Conservation (phyloP, 1,140 invertebrate genomes). For the Temnothorax longispinosus region DNA sequence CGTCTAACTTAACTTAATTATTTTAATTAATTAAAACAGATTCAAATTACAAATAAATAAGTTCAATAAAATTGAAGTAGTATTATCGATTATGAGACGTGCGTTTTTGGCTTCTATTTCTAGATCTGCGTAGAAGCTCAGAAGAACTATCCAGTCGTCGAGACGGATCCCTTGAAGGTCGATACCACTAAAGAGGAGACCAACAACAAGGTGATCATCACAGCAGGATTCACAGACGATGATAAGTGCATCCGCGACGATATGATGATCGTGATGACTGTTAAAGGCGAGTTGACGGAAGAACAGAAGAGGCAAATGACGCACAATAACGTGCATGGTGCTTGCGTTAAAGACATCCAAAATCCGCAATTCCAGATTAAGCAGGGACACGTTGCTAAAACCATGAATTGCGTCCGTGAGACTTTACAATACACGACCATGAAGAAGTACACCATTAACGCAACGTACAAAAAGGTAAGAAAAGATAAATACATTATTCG, state of each 20-base stretch:
- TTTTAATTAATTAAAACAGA: background rate
- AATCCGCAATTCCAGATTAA: slow-evolving; percentile 65
- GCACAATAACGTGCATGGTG: slow-evolving; percentile 42
- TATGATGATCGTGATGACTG: slow-evolving; percentile 61
- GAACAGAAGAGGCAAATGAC: slow-evolving; percentile 73
- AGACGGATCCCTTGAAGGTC: slow-evolving; percentile 56
- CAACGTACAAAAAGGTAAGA: slow-evolving; percentile 72
- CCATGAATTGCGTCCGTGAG: slow-evolving; percentile 72
- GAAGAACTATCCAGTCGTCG: slow-evolving; percentile 72
- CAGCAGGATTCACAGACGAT: slow-evolving; percentile 75
- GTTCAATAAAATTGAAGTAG: background rate
- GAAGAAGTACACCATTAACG: slow-evolving; percentile 71
- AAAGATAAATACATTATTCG: background rate
- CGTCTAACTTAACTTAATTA: background rate
- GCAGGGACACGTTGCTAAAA: slow-evolving; percentile 67
- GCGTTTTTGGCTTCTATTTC: background rate
- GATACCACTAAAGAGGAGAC: slow-evolving; percentile 71
- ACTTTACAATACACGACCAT: slow-evolving; percentile 71
- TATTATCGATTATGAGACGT: background rate
- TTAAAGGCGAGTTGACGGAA: slow-evolving; percentile 72
- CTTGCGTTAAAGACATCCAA: slow-evolving; percentile 68
- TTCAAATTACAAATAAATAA: background rate
- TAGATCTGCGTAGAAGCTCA: slow-evolving; percentile 81
- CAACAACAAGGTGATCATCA: slow-evolving; percentile 75
- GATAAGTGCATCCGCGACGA: slow-evolving; percentile 74